phyloP scores from a whole-genome alignment of 2,113 vertebrate genomes.

The Salvator merianae region DNA sequence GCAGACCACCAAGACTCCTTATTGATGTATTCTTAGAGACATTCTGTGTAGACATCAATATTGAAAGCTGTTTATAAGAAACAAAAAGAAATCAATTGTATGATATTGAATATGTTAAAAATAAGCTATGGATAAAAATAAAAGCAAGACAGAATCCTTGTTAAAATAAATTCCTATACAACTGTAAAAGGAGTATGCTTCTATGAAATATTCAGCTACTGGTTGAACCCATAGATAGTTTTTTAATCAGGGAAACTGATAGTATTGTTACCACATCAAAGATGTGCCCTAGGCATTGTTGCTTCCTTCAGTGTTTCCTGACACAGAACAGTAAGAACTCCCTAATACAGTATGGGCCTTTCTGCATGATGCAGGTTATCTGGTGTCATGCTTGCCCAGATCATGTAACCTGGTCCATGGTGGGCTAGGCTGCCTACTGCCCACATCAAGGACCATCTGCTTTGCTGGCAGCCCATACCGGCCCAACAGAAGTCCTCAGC shows the following conservation, averaged over 20 bases:
- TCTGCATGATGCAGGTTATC: too few species aligned
- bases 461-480: too few species aligned
- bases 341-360: too few species aligned
- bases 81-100: background rate
- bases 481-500: too few species aligned
- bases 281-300: background rate
- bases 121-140: background rate
- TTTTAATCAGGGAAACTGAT: background rate
- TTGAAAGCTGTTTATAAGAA: conserved; percentile 7
- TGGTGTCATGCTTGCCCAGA: too few species aligned
- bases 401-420: too few species aligned
- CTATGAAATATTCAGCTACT: background rate
- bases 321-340: too few species aligned
- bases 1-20: conserved; percentile 58
- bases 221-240: background rate
- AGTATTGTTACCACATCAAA: background rate
- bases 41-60: background rate
- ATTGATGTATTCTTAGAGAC: background rate
- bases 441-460: too few species aligned
- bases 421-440: too few species aligned
- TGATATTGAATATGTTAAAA: background rate
- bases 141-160: background rate
- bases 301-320: background rate
- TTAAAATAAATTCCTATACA: background rate
- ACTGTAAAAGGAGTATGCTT: background rate